phyloP scores from a whole-genome alignment of 2,797 vertebrate species.

The Delichon dasypus region DNA sequence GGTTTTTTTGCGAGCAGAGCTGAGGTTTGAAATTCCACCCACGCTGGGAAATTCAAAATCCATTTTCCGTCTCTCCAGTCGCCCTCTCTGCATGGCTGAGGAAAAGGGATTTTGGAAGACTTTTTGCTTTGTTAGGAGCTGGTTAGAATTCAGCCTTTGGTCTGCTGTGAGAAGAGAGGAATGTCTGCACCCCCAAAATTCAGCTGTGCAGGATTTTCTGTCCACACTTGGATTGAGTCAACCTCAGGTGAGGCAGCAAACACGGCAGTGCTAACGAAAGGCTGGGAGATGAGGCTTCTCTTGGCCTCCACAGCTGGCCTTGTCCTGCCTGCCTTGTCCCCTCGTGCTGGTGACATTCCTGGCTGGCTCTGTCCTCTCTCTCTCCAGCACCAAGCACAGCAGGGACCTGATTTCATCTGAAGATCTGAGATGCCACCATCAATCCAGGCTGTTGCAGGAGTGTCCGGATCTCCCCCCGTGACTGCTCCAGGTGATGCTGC shows the following conservation, averaged over 20 bases:
- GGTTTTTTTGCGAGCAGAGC: neutral
- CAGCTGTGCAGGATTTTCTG: neutral
- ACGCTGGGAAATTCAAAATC: neutral
- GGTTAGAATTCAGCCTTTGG: neutral
- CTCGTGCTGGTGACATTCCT: neutral
- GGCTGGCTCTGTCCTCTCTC: neutral
- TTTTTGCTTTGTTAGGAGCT: neutral
- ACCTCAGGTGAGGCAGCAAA: neutral
- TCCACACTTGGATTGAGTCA: neutral
- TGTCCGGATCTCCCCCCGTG: neutral
- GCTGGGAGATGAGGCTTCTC: neutral
- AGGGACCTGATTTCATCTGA: neutral
- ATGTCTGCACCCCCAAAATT: neutral
- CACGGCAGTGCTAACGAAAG: neutral
- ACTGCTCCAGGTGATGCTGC: neutral
- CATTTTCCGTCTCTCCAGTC: neutral
- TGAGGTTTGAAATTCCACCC: neutral
- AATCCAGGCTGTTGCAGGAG: neutral
- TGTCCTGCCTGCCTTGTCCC: neutral
- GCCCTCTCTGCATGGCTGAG: neutral
- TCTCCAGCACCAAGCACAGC: neutral
- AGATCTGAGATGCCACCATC: neutral
- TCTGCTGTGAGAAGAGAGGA: neutral
- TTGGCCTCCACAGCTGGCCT: neutral
- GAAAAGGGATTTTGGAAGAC: neutral